Evolutionary conservation across 2,797 vertebrate species (phyloP).

Genomic region (Tachyglossus aculeatus): DNA sequence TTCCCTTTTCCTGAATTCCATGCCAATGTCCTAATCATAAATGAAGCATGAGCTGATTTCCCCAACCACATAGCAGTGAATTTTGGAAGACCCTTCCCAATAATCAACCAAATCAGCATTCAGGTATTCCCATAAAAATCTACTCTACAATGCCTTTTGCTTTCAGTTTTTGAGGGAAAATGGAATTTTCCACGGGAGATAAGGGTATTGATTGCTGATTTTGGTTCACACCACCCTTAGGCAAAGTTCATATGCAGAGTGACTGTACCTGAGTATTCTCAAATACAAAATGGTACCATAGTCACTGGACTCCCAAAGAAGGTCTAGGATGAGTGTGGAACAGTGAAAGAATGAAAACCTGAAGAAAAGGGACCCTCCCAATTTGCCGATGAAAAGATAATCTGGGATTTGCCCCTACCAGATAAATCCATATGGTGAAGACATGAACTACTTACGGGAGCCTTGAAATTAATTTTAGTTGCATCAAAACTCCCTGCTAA

Average conservation of each 20-base stretch:
- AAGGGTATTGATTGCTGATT: constrained; percentile 31
- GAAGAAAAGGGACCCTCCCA: background rate
- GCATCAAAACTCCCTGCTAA: constrained; percentile 50
- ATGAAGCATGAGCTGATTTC: too few species aligned
- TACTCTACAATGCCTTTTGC: too few species aligned
- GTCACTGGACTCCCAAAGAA: too few species aligned
- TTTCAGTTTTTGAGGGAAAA: too few species aligned
- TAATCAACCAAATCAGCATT: too few species aligned
- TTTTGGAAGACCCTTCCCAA: too few species aligned
- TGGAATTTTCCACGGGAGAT: constrained; percentile 21
- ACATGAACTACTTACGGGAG: constrained; percentile 29
- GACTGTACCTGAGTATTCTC: constrained; percentile 46
- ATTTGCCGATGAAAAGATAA: constrained; percentile 9
- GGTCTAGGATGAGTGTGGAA: too few species aligned
- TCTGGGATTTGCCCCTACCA: constrained; percentile 31
- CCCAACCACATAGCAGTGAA: too few species aligned
- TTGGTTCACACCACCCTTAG: constrained; percentile 37
- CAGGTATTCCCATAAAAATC: too few species aligned
- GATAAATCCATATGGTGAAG: constrained; percentile 37
- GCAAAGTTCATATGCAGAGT: too few species aligned
- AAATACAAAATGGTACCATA: constrained; percentile 32
- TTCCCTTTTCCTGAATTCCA: too few species aligned
- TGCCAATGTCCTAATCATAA: too few species aligned
- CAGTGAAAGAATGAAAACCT: background rate
- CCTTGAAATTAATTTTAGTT: constrained; percentile 63